Base-by-base conservation (phyloP, 1,140 invertebrate species). In the Conopomorpha cramerella region DNA sequence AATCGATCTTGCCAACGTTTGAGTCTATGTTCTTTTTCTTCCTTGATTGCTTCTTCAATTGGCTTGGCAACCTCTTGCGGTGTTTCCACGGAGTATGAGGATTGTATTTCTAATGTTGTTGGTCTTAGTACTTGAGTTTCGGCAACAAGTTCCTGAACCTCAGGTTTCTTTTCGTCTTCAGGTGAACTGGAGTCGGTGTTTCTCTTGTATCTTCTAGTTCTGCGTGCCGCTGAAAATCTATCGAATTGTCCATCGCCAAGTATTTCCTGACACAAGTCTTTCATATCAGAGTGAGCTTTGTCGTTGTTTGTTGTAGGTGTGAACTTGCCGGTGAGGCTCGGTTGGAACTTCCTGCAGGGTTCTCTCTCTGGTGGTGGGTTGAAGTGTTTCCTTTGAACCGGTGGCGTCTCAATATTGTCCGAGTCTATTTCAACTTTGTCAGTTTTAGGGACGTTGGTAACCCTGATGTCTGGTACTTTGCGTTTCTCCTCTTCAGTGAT, bases 331-430 rank as follows among this genome's bases (percentile, higher is more conserved):
- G 59, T 41, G 28, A 58, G 28, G 6, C 58, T 41, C 2, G 71
- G 58, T 51, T 76, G 62, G 39, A 79, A 76, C 41, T 80, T 72
- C 23, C 77, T 56, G 46, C 81, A 83, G 45, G 82, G 78, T 78
- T 87, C 61, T 67, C 78, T 56, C 32, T 87, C 85, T 26, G 81
- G 79, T 0, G 84, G 81, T 8, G 84, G 82, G 40, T 81, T 84
- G 51, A 88, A 86, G 2, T 85, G 66, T 51, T 86, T 84, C 36
- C 91, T 80, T 8, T 86, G 88, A 0, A 86, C 87, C 1, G 91
- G 91, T 3, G 92, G 91, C 3, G 92, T 93, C 79, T 94, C 91
- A 11, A 93, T 91, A 46, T 95, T 95, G 45, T 95, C 92, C 2
- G 90, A 90, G 60, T 95, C 92, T 8, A 93, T 92, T 56, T 93